Conservation (phyloP, 2,113 vertebrate species). For the Eretmochelys imbricata region DNA sequence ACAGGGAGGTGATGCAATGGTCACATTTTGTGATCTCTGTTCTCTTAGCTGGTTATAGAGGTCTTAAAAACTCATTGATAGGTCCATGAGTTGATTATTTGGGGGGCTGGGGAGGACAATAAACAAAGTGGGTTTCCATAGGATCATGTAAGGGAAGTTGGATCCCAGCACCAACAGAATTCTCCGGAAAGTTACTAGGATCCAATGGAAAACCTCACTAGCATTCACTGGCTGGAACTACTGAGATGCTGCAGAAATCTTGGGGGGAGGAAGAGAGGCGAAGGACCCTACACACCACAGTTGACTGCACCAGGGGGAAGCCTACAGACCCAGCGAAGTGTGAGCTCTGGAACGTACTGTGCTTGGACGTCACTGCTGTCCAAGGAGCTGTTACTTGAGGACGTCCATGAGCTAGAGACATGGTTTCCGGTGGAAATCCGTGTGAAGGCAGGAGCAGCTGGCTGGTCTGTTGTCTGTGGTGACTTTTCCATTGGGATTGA, state of each 20-base stretch:
- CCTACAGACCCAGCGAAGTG: neutral
- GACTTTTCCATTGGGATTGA: neutral
- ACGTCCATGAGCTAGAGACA: neutral
- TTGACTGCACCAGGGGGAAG: neutral
- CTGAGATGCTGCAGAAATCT: accelerated
- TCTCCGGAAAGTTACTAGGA: neutral
- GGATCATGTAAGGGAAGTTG: no score
- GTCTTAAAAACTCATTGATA: neutral
- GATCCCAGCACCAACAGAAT: neutral
- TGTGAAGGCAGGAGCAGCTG: neutral
- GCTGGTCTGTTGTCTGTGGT: neutral
- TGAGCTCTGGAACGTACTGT: neutral
- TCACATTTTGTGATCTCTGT: neutral
- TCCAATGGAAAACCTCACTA: neutral
- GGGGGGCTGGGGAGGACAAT: no score
- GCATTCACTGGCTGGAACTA: accelerated
- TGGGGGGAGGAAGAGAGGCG: neutral
- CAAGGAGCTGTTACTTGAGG: neutral
- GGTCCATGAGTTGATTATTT: no score
- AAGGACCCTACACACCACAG: neutral
- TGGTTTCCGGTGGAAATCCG: neutral
- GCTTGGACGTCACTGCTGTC: neutral
- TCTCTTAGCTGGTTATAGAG: neutral
- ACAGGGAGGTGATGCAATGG: neutral
- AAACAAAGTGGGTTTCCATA: no score